Base-by-base conservation (phyloP, 2,113 vertebrate genomes). In the Anolis carolinensis region DNA sequence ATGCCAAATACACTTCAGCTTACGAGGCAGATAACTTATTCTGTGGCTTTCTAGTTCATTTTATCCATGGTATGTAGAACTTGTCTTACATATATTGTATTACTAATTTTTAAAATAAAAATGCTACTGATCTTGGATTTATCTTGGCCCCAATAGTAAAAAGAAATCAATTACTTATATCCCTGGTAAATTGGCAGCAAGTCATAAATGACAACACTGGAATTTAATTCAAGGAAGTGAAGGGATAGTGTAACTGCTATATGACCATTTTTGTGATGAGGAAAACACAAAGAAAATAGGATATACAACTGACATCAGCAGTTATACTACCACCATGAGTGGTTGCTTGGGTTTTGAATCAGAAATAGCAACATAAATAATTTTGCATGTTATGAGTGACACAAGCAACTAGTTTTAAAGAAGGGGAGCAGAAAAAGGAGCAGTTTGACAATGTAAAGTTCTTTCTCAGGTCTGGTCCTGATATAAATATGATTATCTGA, bases 1-100 rank as follows among this genome's bases (percentile, higher is more conserved):
- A 88, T 83, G 91, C 39, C 83, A 85, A 89, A 90, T 85, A 63
- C 8, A 55, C 50, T 88, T 81, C 73, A 88, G 73, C 90, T 30
- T 63, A n/a, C n/a, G n/a, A n/a, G n/a, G n/a, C n/a, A 76, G 39
- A 27, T 13, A 90, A 11, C 52, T 52, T 32, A 10, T 68, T 27
- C 65, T 77, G 39, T 32, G 5, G 14, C 5, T 68, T 68, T 30
- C 23, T 59, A 23, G 48, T 71, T 70, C 39, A 30, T 77, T 73
- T 73, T 80, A 79, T 87, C 52, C 62, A 87, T 74, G 50, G 82
- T 50, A 27, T 70, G 65, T 36, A 50, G n/a, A 32, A 11, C 27
- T 5, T 21, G 14, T 20, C 30, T 55, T 85, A 20, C 21, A 72
- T 7, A 59, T 6, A 39, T 70, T 81, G 25, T 65, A 65, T 20